Conservation (phyloP, 2,888 invertebrate genomes). For the Bellardia bayeri region DNA sequence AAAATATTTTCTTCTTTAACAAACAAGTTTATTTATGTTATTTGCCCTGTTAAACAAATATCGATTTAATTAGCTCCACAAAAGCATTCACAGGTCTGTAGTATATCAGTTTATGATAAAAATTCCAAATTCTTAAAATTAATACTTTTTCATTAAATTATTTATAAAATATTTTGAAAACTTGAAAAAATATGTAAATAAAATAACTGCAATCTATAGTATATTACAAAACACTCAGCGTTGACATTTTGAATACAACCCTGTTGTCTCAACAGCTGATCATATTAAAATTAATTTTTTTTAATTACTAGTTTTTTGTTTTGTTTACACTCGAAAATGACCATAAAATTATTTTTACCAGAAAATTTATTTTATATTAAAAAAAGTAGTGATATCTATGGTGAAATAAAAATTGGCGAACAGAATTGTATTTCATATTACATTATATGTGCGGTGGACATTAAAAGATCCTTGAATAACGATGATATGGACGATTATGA, state of each 20-base stretch:
- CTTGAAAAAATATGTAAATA: background rate
- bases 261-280: conserved; percentile 53
- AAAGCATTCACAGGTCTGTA: no score
- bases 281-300: background rate
- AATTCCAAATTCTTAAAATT: no score
- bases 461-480: background rate
- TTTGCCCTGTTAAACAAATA: no score
- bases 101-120: no score
- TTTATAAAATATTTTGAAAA: no score
- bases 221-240: background rate
- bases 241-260: background rate
- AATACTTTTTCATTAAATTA: no score
- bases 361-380: conserved; percentile 79
- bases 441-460: conserved; percentile 76
- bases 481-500: conserved; percentile 45
- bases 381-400: conserved; percentile 79
- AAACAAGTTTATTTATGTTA: no score
- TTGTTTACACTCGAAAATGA: conserved; percentile 76
- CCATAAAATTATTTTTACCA: conserved; percentile 82
- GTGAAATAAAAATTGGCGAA: conserved; percentile 81
- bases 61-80: no score
- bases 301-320: background rate
- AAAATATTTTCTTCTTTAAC: no score
- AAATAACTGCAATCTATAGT: background rate
- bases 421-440: conserved; percentile 82